Evolutionary conservation across 2,888 invertebrate genomes (phyloP).

Genomic region (Psylliodes chrysocephalus): DNA sequence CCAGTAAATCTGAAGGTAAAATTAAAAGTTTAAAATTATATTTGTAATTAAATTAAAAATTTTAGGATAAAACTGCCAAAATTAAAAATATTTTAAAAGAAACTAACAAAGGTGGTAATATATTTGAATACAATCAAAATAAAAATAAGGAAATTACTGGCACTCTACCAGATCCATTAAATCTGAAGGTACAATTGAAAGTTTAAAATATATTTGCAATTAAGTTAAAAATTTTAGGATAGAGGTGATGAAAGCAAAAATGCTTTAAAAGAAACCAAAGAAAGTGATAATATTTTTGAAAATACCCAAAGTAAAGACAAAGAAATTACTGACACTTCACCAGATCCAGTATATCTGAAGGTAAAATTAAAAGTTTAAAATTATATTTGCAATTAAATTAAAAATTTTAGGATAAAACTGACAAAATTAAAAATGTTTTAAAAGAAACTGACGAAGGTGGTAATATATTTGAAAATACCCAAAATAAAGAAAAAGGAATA

Average conservation of each 20-base stretch:
- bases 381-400: background rate
- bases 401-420: conserved; percentile 4
- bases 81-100: background rate
- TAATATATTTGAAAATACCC: background rate
- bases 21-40: background rate
- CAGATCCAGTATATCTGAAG: conserved; percentile 3
- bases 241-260: background rate
- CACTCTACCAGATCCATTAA: conserved; percentile 5
- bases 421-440: background rate
- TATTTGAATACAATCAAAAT: background rate
- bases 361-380: conserved; percentile 2
- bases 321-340: background rate
- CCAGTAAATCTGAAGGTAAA: conserved; percentile 5
- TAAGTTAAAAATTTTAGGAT: background rate
- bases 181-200: background rate
- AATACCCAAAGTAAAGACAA: background rate
- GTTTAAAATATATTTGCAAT: too few relatives aligned
- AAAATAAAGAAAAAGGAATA: background rate
- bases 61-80: background rate
- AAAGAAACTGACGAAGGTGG: too few relatives aligned
- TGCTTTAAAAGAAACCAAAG: background rate
- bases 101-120: background rate
- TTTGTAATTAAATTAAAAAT: background rate
- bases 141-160: background rate
- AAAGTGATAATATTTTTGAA: conserved; percentile 1